Evolutionary conservation across 2,888 invertebrate genomes (phyloP).

Genomic region (Sisyra terminalis): DNA sequence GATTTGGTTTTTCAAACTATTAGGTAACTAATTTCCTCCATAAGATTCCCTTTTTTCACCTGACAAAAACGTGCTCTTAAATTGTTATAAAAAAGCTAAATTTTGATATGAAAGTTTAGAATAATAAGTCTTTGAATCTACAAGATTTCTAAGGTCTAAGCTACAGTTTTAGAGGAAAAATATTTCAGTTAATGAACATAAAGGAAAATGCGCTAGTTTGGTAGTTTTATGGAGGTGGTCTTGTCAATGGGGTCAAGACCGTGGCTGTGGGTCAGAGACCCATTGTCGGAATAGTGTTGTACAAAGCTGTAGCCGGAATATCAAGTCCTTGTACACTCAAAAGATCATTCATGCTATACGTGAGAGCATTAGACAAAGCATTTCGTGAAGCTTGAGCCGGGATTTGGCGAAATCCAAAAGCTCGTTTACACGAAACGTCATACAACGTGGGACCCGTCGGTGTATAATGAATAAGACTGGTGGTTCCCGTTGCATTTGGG

Average conservation of each 20-base stretch:
- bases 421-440: slow-evolving; percentile 33
- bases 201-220: background rate
- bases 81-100: slow-evolving; percentile 9
- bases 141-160: too few species aligned
- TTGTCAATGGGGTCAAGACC: slow-evolving; percentile 6
- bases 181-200: too few species aligned
- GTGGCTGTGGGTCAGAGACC: slow-evolving; percentile 44
- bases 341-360: slow-evolving; percentile 53
- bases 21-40: too few species aligned
- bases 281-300: slow-evolving; percentile 50
- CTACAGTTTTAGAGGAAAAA: too few species aligned
- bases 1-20: too few species aligned
- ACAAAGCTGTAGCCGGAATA: slow-evolving; percentile 35
- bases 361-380: slow-evolving; percentile 35
- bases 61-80: too few species aligned
- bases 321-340: slow-evolving; percentile 54
- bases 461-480: slow-evolving; percentile 23
- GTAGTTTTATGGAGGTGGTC: slow-evolving; percentile 2
- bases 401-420: slow-evolving; percentile 34
- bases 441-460: slow-evolving; percentile 22
- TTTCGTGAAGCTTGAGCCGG: slow-evolving; percentile 27
- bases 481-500: slow-evolving; percentile 6
- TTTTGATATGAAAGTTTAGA: background rate
- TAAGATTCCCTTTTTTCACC: too few species aligned
- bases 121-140: too few species aligned